Evolutionary conservation across 2,888 invertebrate species (phyloP).

Genomic region (Sinelater perroti): DNA sequence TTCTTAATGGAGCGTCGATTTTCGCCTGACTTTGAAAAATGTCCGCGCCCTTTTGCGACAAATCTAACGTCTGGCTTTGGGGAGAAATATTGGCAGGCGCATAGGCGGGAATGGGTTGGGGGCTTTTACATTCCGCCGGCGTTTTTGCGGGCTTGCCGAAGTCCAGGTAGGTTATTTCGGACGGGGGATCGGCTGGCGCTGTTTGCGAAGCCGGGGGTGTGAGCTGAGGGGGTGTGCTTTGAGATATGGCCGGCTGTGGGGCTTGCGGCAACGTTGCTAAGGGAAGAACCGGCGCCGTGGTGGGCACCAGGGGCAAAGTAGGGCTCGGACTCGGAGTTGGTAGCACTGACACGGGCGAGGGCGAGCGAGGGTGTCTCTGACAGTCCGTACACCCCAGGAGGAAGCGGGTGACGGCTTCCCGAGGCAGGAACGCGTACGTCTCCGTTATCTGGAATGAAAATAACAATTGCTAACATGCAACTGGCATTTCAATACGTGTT

Average conservation of each 20-base stretch:
- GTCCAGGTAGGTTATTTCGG: constrained; percentile 46
- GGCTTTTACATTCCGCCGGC: constrained; percentile 41
- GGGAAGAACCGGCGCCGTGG: constrained; percentile 46
- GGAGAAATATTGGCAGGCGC: constrained; percentile 39
- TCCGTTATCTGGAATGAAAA: constrained; percentile 86
- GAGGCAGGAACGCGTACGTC: constrained; percentile 93
- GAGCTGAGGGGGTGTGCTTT: constrained; percentile 39
- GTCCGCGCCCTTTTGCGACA: constrained; percentile 54
- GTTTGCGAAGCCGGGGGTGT: constrained; percentile 43
- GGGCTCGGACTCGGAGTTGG: constrained; percentile 59
- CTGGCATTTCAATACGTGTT: constrained; percentile 51
- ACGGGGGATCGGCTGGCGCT: constrained; percentile 42
- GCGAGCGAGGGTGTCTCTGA: constrained; percentile 79
- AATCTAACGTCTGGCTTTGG: constrained; percentile 43
- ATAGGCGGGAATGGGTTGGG: constrained; percentile 39
- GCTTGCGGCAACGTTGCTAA: constrained; percentile 40
- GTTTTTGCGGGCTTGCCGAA: constrained; percentile 42
- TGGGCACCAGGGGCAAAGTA: constrained; percentile 51
- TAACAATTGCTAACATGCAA: constrained; percentile 47
- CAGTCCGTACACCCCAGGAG: constrained; percentile 94
- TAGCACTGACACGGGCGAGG: constrained; percentile 66
- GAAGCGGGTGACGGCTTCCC: constrained; percentile 96
- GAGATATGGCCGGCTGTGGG: constrained; percentile 35
- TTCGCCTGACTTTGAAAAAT: constrained; percentile 48
- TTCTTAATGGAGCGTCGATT: constrained; percentile 48